phyloP scores from a whole-genome alignment of 1,140 invertebrate species.

The Zeugodacus cucurbitae region DNA sequence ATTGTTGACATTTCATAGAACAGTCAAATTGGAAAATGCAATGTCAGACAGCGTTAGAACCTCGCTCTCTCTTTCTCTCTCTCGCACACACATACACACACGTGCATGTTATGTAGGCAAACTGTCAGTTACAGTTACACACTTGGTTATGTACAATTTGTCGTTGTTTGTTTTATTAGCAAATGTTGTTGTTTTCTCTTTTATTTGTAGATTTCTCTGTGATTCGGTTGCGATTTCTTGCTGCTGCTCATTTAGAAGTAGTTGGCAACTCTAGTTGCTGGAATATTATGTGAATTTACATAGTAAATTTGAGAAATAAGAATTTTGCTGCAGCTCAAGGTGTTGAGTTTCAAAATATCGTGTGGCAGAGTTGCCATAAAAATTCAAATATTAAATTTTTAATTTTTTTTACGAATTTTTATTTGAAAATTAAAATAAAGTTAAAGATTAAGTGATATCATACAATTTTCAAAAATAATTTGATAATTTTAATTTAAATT shows the following conservation, averaged over 20 bases:
- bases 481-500: no score
- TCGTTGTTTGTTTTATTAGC: background rate
- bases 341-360: background rate
- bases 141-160: background rate
- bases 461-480: no score
- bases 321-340: background rate
- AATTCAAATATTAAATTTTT: no score
- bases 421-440: no score
- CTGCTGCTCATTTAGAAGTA: background rate
- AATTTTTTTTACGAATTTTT: no score
- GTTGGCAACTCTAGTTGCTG: background rate
- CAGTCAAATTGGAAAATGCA: conserved; percentile 36
- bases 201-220: background rate
- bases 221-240: background rate
- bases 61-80: background rate
- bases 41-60: background rate
- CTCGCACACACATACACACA: background rate
- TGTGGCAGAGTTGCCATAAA: no score
- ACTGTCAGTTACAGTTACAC: background rate
- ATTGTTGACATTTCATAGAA: conserved; percentile 26
- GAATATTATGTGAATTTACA: background rate
- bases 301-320: background rate
- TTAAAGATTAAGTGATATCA: no score
- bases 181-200: background rate
- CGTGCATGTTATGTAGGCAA: background rate